Base-by-base conservation (phyloP, 2,113 vertebrate genomes). In the Trochalopteron elliotii region DNA sequence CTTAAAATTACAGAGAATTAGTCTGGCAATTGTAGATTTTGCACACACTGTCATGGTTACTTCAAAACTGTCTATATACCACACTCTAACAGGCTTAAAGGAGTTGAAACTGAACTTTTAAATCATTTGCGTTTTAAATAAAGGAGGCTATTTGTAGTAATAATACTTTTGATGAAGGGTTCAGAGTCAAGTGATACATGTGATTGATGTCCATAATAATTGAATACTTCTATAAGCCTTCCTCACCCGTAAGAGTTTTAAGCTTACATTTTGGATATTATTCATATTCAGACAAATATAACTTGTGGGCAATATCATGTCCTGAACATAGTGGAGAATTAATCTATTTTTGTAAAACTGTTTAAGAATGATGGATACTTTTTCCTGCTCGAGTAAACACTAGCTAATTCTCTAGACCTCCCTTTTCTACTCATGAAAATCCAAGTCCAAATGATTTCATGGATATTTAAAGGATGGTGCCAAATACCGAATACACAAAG, bases 251-350 rank as follows among this genome's bases (percentile, higher is more conserved):
- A 94, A 81, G 33, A 71, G 40, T 89, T 82, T 69, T 52, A 33
- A 93, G 74, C 85, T 95, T 89, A 82, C 17, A 80, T 76, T 93
- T 72, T 52, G 28, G 37, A 50, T 81, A 74, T 50, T 82, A 90
- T 45, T 96, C 86, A 89, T 52, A 92, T 30, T 72, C 17, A 40
- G 83, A 89, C 70, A 92, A 95, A 97, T 95, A 93, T 93, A 95
- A 94, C 81, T 83, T 74, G 22, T 85, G 63, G 89, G 88, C 77
- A 93, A 47, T 93, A 87, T 71, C 47, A 67, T 55, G 61, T 69
- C 72, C 94, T 92, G 70, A 92, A 79, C 35, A 65, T n/a, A 23
- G 69, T 35, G 49, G 30, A 89, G 82, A 86, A 95, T 87, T 76
- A 91, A 87, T 86, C 78, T 83, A 60, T 81, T 92, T 93, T 87